Evolutionary conservation across 1,140 invertebrate species (phyloP).

Genomic region (Sipha flava): DNA sequence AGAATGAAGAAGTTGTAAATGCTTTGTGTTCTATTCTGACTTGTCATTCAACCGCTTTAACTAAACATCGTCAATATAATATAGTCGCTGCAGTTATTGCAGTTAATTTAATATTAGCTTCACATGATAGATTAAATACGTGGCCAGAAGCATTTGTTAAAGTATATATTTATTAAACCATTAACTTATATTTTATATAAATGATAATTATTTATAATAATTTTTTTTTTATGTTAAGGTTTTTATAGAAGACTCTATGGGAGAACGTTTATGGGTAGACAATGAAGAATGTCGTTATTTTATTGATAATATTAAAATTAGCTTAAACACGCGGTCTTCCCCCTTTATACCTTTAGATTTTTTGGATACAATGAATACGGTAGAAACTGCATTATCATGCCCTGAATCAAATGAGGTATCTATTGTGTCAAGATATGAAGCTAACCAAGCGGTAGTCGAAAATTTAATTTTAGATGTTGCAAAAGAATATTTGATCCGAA

Average conservation of each 20-base stretch:
- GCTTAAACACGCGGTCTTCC: constrained; percentile 75
- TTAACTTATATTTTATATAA: neutral
- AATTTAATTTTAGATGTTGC: constrained; percentile 66
- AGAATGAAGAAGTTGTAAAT: constrained; percentile 67
- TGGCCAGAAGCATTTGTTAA: constrained; percentile 73
- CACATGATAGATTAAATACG: constrained; percentile 57
- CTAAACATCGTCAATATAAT: constrained; percentile 46
- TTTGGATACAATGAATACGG: constrained; percentile 37
- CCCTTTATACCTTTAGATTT: constrained; percentile 48
- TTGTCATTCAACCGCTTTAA: constrained; percentile 52
- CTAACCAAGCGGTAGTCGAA: constrained; percentile 38
- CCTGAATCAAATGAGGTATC: neutral
- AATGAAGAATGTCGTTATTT: constrained; percentile 81
- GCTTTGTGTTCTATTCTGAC: constrained; percentile 75
- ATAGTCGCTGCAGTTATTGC: constrained; percentile 71
- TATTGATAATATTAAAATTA: constrained; percentile 84
- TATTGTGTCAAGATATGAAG: neutral
- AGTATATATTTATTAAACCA: constrained; percentile 34
- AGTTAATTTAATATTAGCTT: constrained; percentile 75
- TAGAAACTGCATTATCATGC: neutral
- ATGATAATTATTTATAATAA: constrained; percentile 28
- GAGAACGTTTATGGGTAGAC: constrained; percentile 88
- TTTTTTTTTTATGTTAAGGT: constrained; percentile 56
- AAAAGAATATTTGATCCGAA: constrained; percentile 73
- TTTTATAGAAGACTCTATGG: constrained; percentile 88